Percentiles rank a stretch among this genome's conserved stretches.
These are phyloP conservation scores for Sturnira hondurensis DNA, from an alignment of 2,113 vertebrate genomes.

Conservation along the genomic window DNA sequence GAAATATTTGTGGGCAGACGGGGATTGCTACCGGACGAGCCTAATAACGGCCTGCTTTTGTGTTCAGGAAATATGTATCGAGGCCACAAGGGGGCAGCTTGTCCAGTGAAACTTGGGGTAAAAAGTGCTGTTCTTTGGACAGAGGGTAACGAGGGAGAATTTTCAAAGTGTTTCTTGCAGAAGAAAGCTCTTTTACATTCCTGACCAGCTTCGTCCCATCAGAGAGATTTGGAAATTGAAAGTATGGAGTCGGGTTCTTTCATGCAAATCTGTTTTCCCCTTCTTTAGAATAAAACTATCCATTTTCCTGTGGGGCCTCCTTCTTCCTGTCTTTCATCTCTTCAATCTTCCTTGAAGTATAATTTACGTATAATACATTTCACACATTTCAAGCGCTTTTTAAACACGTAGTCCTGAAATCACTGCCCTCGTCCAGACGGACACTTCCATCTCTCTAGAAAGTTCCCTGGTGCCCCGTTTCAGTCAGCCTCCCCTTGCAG, in stretches of 20 bases:
- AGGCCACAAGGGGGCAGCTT: constrained; percentile 57
- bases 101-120: neutral
- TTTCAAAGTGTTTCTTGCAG: neutral
- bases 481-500: neutral
- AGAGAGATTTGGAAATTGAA: constrained; percentile 3
- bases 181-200: neutral
- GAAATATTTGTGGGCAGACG: constrained; percentile 33
- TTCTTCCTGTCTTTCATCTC: neutral
- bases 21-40: constrained; percentile 19
- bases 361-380: neutral
- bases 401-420: neutral
- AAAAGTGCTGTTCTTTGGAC: neutral
- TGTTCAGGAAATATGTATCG: constrained; percentile 18
- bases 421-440: neutral
- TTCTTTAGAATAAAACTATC: neutral
- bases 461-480: neutral
- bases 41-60: neutral
- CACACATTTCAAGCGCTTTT: neutral
- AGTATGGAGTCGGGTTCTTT: neutral
- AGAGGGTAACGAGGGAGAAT: neutral
- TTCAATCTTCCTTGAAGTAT: neutral
- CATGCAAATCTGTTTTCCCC: neutral
- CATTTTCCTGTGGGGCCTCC: neutral
- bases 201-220: neutral
- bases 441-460: neutral